Percentiles rank a stretch among this genome's conserved stretches.
phyloP scores from a whole-genome alignment of 2,113 vertebrate genomes.

The Scolopax mira region DNA sequence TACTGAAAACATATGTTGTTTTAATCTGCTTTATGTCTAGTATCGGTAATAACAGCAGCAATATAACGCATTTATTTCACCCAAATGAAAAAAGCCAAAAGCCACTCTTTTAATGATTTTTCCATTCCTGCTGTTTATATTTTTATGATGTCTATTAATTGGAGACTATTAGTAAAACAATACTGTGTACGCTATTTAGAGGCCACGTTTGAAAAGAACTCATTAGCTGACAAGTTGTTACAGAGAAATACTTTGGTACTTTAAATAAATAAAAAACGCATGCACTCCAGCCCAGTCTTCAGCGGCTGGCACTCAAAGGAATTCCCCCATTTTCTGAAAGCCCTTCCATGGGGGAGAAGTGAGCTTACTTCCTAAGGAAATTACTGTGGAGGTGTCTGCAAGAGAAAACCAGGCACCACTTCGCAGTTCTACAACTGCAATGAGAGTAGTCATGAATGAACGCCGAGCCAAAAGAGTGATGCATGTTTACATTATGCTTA shows the following conservation, averaged over 20 bases:
- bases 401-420: constrained; percentile 68
- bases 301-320: constrained; percentile 41
- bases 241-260: neutral
- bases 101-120: constrained; percentile 3
- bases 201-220: constrained; percentile 11
- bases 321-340: constrained; percentile 44
- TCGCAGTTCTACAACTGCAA: constrained; percentile 57
- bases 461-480: constrained; percentile 59
- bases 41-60: constrained; percentile 46
- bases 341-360: constrained; percentile 61
- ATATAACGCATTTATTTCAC: constrained; percentile 34
- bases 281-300: neutral
- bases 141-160: neutral
- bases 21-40: constrained; percentile 59
- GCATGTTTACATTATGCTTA: constrained; percentile 66
- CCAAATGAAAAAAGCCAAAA: constrained; percentile 23
- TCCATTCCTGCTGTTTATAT: constrained; percentile 16
- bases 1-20: constrained; percentile 52
- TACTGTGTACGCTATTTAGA: neutral
- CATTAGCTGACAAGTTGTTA: constrained; percentile 1
- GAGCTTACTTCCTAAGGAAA: constrained; percentile 80
- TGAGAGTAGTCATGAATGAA: constrained; percentile 55
- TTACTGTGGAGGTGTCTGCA: constrained; percentile 69
- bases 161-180: constrained; percentile 42
- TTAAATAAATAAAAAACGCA: neutral